Percentiles rank a stretch among this genome's conserved stretches.
Conservation (phyloP, 2,888 invertebrate genomes). For the Agonopterix heracliana region DNA sequence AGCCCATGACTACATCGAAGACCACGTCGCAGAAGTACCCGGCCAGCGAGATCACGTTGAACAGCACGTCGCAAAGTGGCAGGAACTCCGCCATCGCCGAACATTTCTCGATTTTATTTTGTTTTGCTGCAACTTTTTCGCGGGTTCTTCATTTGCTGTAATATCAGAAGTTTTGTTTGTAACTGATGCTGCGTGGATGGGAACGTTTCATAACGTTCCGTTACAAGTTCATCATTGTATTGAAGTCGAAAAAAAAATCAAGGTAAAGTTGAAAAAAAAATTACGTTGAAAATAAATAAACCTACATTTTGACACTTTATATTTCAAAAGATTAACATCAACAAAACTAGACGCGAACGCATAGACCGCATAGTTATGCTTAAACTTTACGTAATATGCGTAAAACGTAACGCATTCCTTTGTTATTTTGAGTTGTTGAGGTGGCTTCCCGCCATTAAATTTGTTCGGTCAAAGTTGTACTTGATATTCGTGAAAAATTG, state of each 20-base stretch:
- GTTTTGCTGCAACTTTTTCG: conserved; percentile 8
- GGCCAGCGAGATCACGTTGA: conserved; percentile 92
- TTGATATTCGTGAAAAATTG: too few relatives aligned
- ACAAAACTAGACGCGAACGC: too few relatives aligned
- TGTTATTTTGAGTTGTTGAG: conserved; percentile 20
- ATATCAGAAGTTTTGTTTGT: conserved; percentile 10
- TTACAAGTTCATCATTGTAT: not conserved
- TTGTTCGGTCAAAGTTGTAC: too few relatives aligned
- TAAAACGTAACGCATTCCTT: too few relatives aligned
- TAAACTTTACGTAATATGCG: too few relatives aligned
- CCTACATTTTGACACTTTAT: too few relatives aligned
- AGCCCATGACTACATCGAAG: conserved; percentile 90
- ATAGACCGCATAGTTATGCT: too few relatives aligned
- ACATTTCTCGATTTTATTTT: conserved; percentile 43
- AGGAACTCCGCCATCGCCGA: conserved; percentile 85
- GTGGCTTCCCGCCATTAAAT: conserved; percentile 10
- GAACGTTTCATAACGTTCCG: conserved; percentile 5
- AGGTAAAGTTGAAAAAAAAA: not conserved
- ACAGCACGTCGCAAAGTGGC: conserved; percentile 92
- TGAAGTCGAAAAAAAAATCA: not conserved
- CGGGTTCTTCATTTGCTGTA: conserved; percentile 24
- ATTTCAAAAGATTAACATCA: too few relatives aligned
- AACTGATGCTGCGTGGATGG: conserved; percentile 8
- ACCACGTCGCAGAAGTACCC: conserved; percentile 94
- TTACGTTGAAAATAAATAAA: too few relatives aligned